phyloP scores from a whole-genome alignment of 2,113 vertebrate genomes.

The Picathartes gymnocephalus region DNA sequence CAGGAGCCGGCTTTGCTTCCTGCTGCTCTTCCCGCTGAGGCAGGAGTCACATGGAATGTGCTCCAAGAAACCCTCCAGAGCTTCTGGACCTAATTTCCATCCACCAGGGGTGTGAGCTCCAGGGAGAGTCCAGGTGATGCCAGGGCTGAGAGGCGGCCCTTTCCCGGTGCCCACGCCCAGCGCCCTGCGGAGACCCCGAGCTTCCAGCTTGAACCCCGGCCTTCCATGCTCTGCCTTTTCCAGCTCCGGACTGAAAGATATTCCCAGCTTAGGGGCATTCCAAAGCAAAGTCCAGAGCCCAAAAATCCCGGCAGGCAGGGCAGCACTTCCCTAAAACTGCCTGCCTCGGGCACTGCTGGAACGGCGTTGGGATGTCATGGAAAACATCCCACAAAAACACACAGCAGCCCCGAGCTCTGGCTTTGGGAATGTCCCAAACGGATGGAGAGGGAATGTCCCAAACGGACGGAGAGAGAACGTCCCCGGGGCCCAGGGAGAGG shows the following conservation, averaged over 20 bases:
- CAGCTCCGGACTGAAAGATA: not conserved
- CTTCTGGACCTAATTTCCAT: fast-evolving
- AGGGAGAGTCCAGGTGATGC: not conserved
- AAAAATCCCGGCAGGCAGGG: not conserved
- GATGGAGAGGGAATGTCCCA: not conserved
- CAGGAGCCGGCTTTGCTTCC: not conserved
- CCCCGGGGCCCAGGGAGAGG: not conserved
- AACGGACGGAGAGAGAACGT: not conserved
- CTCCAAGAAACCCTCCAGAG: fast-evolving
- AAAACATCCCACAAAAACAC: not conserved
- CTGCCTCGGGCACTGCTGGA: conserved; percentile 6
- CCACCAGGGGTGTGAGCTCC: not conserved
- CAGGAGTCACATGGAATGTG: not conserved
- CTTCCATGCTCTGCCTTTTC: not conserved
- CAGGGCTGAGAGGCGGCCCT: not conserved
- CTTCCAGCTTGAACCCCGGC: not conserved
- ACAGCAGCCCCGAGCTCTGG: not conserved
- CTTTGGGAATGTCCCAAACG: not conserved
- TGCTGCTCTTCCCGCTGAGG: not conserved
- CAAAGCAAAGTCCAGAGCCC: not conserved
- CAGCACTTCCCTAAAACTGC: not conserved
- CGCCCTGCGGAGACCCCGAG: not conserved
- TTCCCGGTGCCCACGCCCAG: not conserved
- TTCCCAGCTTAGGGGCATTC: not conserved
- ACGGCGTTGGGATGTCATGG: not conserved